Conservation (phyloP, 2,797 vertebrate genomes). For the Propithecus perrieri region DNA sequence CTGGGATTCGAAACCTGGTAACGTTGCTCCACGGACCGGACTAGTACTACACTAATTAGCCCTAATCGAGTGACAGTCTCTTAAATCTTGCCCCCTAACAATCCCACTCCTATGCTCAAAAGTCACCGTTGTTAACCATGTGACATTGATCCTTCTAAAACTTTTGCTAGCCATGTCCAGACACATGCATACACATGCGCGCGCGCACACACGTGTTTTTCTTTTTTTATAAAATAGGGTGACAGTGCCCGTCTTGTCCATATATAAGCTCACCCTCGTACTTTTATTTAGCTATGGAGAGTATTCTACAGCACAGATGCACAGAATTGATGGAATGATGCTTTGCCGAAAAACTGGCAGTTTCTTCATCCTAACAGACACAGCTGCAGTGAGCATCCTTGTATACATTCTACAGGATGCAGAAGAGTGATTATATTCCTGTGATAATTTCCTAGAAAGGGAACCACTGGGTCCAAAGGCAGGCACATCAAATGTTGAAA, state of each 20-base stretch:
- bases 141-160: background rate
- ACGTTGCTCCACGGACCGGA: background rate
- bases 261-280: background rate
- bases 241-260: background rate
- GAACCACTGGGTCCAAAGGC: background rate
- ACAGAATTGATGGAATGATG: background rate
- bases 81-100: background rate
- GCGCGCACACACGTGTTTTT: background rate
- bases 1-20: background rate
- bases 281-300: background rate
- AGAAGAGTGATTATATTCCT: background rate
- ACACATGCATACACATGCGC: rapidly evolving
- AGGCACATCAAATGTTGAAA: background rate
- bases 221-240: background rate
- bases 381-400: background rate
- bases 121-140: background rate
- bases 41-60: background rate
- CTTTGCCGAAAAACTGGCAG: background rate
- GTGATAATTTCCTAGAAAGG: background rate
- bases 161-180: background rate
- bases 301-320: background rate
- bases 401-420: background rate
- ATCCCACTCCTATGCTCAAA: background rate
- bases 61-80: background rate
- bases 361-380: background rate